Evolutionary conservation across 2,113 vertebrate species (phyloP).

Genomic region (Anthoscopus minutus): DNA sequence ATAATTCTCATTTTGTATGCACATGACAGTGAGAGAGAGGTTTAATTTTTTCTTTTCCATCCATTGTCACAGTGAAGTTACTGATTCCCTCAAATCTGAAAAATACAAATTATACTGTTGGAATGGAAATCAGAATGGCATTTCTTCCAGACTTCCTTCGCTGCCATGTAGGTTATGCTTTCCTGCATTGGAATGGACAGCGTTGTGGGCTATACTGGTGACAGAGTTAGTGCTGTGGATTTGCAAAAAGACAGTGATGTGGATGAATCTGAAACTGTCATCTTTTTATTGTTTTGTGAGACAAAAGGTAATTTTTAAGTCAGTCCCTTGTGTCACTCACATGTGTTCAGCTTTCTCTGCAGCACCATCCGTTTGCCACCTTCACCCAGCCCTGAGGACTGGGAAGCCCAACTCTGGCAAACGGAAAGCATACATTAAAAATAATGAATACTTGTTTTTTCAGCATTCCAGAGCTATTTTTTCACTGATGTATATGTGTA

Average conservation of each 20-base stretch:
- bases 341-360: neutral
- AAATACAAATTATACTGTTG: neutral
- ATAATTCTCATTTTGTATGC: neutral
- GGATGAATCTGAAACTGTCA: neutral
- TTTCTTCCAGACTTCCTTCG: neutral
- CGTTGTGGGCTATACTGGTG: neutral
- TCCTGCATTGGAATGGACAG: neutral
- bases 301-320: slow-evolving; percentile 43
- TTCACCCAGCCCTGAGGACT: neutral
- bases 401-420: neutral
- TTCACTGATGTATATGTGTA: neutral
- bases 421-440: slow-evolving; percentile 27
- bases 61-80: neutral
- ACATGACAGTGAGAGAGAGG: neutral
- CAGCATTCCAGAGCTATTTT: neutral
- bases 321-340: neutral
- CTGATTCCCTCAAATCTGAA: neutral
- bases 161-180: neutral
- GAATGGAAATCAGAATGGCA: neutral
- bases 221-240: neutral
- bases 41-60: neutral
- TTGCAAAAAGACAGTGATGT: neutral
- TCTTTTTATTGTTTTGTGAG: neutral
- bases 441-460: slow-evolving; percentile 4
- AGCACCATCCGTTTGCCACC: neutral